phyloP scores from a whole-genome alignment of 64 coral and sea anemone species.

The Pocillopora verrucosa region DNA sequence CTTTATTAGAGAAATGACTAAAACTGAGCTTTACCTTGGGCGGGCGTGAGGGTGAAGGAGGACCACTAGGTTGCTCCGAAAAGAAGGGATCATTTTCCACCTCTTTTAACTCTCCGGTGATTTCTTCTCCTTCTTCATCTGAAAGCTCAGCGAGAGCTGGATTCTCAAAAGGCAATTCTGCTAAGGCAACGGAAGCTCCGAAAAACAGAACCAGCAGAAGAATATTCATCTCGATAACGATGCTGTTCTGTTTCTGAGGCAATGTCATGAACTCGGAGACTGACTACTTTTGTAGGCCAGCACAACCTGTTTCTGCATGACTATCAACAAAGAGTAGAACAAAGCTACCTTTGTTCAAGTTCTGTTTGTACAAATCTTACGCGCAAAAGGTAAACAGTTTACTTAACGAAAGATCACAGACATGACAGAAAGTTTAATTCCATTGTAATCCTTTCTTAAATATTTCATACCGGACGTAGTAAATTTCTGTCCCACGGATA shows the following conservation, averaged over 20 bases:
- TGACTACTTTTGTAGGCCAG: not conserved
- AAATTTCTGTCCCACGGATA: too few species aligned
- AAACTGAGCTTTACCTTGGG: too few species aligned
- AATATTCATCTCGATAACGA: not conserved
- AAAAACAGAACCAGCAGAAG: not conserved
- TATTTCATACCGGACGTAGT: too few species aligned
- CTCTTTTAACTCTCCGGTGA: too few species aligned
- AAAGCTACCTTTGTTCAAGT: not conserved
- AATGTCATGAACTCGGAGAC: not conserved
- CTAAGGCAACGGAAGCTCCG: not conserved
- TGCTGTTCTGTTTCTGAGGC: not conserved
- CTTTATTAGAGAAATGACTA: too few species aligned
- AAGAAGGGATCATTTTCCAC: too few species aligned
- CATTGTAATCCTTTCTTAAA: too few species aligned
- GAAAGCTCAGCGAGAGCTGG: not conserved
- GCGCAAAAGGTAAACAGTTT: not conserved
- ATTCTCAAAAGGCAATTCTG: not conserved
- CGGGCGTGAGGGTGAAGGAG: too few species aligned
- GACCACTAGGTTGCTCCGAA: too few species aligned
- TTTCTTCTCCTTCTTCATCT: not conserved
- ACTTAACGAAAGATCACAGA: too few species aligned
- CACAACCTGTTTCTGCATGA: not conserved
- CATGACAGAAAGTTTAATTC: too few species aligned
- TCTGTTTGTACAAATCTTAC: not conserved
- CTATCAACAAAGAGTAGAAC: not conserved